Evolutionary conservation across 2,113 vertebrate genomes (phyloP).

Genomic region (Mystacornis crossleyi): DNA sequence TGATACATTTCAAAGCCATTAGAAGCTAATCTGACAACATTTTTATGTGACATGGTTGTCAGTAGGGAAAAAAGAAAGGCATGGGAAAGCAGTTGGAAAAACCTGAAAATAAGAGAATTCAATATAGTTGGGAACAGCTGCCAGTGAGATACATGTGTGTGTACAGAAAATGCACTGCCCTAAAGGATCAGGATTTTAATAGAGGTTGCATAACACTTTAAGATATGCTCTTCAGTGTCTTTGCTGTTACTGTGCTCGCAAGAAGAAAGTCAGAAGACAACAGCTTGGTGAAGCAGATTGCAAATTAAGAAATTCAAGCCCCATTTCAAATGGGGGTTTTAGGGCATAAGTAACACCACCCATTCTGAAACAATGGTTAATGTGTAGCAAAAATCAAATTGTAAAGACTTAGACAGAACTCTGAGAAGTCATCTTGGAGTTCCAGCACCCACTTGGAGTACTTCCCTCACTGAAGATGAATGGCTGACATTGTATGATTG

Average conservation of each 20-base stretch:
- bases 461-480: not conserved
- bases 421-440: not conserved
- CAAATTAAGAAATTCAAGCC: not conserved
- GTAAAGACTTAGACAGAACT: not conserved
- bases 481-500: not conserved
- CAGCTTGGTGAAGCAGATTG: not conserved
- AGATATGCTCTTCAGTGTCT: not conserved
- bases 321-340: not conserved
- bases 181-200: not conserved
- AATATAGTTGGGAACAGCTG: conserved; percentile 14
- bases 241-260: not conserved
- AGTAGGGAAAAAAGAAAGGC: not conserved
- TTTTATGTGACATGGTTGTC: conserved; percentile 25
- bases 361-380: not conserved
- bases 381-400: not conserved
- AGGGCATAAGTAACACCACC: not conserved
- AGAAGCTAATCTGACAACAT: conserved; percentile 1
- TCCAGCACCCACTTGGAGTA: not conserved
- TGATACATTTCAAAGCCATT: conserved; percentile 21
- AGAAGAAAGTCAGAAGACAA: not conserved
- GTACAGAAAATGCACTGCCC: not conserved
- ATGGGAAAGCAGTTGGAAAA: conserved; percentile 37
- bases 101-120: not conserved
- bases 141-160: not conserved
- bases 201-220: not conserved